These are phyloP conservation scores for Pocillopora damicornis DNA, from an alignment of 64 coral and sea anemone species.

Conservation along the genomic window DNA sequence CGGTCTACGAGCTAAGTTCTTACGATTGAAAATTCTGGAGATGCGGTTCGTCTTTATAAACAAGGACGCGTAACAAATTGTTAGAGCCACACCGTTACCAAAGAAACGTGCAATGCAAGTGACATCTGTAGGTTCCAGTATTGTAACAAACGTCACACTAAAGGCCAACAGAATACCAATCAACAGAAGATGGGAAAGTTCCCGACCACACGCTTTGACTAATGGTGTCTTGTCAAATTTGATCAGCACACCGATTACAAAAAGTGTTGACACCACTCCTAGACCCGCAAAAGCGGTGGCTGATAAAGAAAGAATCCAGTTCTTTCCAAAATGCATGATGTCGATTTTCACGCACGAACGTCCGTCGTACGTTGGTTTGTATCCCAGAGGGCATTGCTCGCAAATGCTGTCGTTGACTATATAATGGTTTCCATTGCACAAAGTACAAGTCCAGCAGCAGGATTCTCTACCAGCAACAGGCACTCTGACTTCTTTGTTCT, in stretches of 20 bases:
- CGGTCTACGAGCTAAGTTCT: slow-evolving; percentile 67
- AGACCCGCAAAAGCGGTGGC: slow-evolving; percentile 50
- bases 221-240: slow-evolving; percentile 77
- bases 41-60: slow-evolving; percentile 94
- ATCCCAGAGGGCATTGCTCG: slow-evolving; percentile 64
- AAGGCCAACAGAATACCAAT: slow-evolving; percentile 77
- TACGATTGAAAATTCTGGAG: slow-evolving; percentile 89
- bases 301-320: slow-evolving; percentile 51
- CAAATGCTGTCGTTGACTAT: slow-evolving; percentile 72
- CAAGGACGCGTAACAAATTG: slow-evolving; percentile 71
- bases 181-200: slow-evolving; percentile 78
- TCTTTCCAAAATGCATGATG: slow-evolving; percentile 66
- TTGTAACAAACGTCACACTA: slow-evolving; percentile 56
- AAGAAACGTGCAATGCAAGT: slow-evolving; percentile 63
- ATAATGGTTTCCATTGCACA: slow-evolving; percentile 74
- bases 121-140: slow-evolving; percentile 54
- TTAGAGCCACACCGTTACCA: slow-evolving; percentile 65
- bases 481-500: slow-evolving; percentile 54
- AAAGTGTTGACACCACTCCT: slow-evolving; percentile 61
- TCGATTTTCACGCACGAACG: slow-evolving; percentile 56
- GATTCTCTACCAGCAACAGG: slow-evolving; percentile 73
- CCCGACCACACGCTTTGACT: slow-evolving; percentile 87
- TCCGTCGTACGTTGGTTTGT: slow-evolving; percentile 57
- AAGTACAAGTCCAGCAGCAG: slow-evolving; percentile 81
- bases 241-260: slow-evolving; percentile 62